phyloP scores from a whole-genome alignment of 2,797 vertebrate genomes.

The Pterois miles region DNA sequence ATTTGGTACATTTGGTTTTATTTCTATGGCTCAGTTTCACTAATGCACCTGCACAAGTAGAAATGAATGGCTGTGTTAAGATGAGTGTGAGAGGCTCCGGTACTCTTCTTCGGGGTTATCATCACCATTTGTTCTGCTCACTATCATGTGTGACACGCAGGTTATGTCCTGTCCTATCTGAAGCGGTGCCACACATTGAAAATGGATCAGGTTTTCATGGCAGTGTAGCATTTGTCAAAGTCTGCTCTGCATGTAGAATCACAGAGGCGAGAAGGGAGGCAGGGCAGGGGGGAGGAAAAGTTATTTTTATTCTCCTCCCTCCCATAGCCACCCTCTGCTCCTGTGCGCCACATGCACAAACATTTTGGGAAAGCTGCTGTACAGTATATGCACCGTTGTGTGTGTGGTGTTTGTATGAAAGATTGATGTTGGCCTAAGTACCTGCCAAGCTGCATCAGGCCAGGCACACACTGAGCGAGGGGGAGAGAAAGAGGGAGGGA shows the following conservation, averaged over 20 bases:
- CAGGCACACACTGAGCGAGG: constrained; percentile 62
- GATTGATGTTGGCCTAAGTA: constrained; percentile 86
- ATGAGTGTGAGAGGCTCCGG: constrained; percentile 12
- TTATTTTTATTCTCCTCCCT: constrained; percentile 68
- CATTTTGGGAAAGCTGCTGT: constrained; percentile 60
- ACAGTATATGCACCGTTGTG: constrained; percentile 37
- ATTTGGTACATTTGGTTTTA: constrained; percentile 17
- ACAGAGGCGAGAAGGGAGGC: constrained; percentile 32
- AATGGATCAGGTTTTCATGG: constrained; percentile 43
- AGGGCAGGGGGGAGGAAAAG: constrained; percentile 40
- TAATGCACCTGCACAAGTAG: constrained; percentile 15
- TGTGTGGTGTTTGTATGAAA: constrained; percentile 75
- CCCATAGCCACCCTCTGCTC: constrained; percentile 34
- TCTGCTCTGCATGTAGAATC: constrained; percentile 39
- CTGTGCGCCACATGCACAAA: constrained; percentile 54
- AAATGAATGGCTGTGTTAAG: constrained; percentile 6
- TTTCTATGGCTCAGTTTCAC: constrained; percentile 1
- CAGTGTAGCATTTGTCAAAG: constrained; percentile 49
- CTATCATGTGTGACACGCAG: constrained; percentile 8
- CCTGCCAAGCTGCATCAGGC: constrained; percentile 84
- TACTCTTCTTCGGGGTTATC: not conserved
- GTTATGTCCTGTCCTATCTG: constrained; percentile 17
- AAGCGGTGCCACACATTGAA: constrained; percentile 39
- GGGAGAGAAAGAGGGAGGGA: not conserved
- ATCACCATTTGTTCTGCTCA: constrained; percentile 1